A percentile compares a stretch with the other conserved stretches of the same genome.
phyloP scores from a whole-genome alignment of 2,113 vertebrate species.

The Mesocricetus auratus region DNA sequence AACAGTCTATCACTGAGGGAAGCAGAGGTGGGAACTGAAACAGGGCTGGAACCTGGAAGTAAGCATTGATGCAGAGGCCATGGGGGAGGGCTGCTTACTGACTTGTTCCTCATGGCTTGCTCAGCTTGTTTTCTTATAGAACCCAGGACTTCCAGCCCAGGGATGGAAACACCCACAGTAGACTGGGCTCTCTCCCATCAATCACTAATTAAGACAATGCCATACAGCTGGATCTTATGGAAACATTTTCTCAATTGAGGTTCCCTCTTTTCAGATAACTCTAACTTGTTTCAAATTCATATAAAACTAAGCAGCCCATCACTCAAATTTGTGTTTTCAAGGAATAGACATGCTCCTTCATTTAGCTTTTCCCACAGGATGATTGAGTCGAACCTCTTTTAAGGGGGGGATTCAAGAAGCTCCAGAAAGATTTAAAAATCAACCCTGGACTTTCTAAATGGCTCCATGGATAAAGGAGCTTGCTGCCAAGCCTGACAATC shows the following conservation, averaged over 20 bases:
- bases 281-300: background rate
- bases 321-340: background rate
- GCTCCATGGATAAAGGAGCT: background rate
- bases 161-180: background rate
- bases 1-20: background rate
- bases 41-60: background rate
- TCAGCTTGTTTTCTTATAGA: background rate
- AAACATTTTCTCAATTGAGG: background rate
- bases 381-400: background rate
- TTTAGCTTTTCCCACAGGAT: background rate
- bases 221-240: background rate
- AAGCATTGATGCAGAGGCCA: no score
- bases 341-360: background rate
- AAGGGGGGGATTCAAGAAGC: conserved; percentile 3
- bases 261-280: background rate
- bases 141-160: background rate
- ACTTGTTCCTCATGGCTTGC: background rate
- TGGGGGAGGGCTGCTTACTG: background rate
- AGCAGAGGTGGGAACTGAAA: background rate
- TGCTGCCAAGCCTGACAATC: background rate
- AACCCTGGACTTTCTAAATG: background rate
- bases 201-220: background rate
- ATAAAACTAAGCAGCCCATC: background rate
- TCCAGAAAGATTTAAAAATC: background rate
- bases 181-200: background rate